phyloP scores from a whole-genome alignment of 1,140 invertebrate species.

The Drosophila micromelanica region DNA sequence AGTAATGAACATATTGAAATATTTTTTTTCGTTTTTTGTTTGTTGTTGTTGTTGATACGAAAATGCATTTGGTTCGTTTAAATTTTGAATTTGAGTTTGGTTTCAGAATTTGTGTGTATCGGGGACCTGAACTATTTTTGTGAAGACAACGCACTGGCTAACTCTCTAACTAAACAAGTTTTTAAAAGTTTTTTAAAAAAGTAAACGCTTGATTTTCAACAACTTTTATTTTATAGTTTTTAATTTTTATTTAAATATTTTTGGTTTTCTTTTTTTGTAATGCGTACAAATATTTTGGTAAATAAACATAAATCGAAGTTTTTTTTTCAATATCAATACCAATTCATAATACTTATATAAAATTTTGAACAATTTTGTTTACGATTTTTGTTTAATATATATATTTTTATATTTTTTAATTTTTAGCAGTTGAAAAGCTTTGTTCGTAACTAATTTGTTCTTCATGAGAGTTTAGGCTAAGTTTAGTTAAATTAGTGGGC shows the following conservation, averaged over 20 bases:
- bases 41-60: conserved; percentile 46
- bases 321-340: conserved; percentile 36
- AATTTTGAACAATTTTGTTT: conserved; percentile 48
- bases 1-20: conserved; percentile 81
- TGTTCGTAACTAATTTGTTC: conserved; percentile 45
- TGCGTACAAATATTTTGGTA: conserved; percentile 70
- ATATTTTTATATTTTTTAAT: conserved; percentile 1
- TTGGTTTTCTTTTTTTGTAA: conserved; percentile 25
- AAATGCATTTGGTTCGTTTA: conserved; percentile 56
- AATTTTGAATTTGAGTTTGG: conserved; percentile 15
- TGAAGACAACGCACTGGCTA: conserved; percentile 29
- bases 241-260: conserved; percentile 67
- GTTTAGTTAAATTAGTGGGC: conserved; percentile 26
- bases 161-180: conserved; percentile 6
- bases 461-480: conserved; percentile 51
- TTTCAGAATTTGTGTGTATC: background rate
- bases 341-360: conserved; percentile 66
- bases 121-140: conserved; percentile 4
- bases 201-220: conserved; percentile 76
- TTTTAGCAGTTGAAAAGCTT: conserved; percentile 59
- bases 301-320: conserved; percentile 54
- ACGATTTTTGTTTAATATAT: background rate
- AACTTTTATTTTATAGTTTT: conserved; percentile 56
- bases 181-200: conserved; percentile 40
- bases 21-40: conserved; percentile 66